phyloP scores from a whole-genome alignment of 2,113 vertebrate genomes.

The Nesoenas mayeri region DNA sequence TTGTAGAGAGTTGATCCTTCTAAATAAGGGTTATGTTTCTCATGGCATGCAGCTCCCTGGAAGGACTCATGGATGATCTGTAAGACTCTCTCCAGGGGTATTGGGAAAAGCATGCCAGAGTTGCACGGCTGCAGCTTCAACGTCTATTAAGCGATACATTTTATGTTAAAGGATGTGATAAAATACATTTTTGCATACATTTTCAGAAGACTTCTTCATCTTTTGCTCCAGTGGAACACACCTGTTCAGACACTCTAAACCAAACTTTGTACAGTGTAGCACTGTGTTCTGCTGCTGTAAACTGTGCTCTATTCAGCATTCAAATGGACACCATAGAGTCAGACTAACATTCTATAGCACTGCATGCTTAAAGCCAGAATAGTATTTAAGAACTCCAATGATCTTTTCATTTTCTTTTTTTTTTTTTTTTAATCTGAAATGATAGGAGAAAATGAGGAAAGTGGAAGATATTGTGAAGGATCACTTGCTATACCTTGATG shows the following conservation, averaged over 20 bases:
- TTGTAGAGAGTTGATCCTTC: background rate
- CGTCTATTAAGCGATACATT: background rate
- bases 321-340: background rate
- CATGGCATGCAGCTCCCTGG: background rate
- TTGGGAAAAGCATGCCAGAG: background rate
- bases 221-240: background rate
- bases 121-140: background rate
- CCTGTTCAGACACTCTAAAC: background rate
- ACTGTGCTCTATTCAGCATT: background rate
- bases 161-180: background rate
- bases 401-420: background rate
- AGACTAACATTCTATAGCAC: background rate
- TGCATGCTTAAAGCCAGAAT: background rate
- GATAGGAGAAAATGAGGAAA: constrained; percentile 88
- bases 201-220: background rate
- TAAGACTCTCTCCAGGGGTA: background rate
- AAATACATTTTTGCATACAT: background rate
- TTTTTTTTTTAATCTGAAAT: background rate
- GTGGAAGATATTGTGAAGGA: constrained; percentile 90
- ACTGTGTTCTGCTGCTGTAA: background rate
- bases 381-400: background rate
- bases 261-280: background rate
- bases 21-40: background rate
- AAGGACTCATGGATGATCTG: background rate
- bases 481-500: constrained; percentile 91